Percentiles rank a stretch among this genome's conserved stretches.
Conservation (phyloP, 1,140 invertebrate genomes). For the Leptinotarsa defecta region DNA sequence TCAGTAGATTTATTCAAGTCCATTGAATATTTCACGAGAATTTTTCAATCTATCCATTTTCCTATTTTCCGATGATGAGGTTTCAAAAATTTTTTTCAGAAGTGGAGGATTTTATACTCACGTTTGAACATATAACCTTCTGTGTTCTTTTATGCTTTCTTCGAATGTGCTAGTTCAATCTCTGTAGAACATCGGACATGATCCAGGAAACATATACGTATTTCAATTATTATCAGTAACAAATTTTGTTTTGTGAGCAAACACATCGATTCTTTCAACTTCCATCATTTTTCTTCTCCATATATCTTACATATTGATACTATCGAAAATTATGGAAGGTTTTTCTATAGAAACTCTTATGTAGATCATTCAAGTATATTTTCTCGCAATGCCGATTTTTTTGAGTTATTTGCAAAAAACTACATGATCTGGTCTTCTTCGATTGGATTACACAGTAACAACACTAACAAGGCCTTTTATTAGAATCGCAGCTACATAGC, state of each 20-base stretch:
- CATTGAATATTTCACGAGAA: not conserved
- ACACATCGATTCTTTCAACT: not conserved
- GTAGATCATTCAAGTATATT: not conserved
- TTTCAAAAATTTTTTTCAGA: not conserved
- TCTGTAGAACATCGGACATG: not conserved
- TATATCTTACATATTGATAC: not conserved
- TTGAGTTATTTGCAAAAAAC: not conserved
- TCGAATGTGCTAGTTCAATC: not conserved
- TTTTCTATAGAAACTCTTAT: not conserved
- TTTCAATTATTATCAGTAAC: not conserved
- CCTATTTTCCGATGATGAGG: not conserved
- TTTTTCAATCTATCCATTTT: not conserved
- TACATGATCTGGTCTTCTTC: not conserved
- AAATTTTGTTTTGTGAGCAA: not conserved
- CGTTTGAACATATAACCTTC: no score
- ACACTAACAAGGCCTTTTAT: no score
- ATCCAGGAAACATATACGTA: not conserved
- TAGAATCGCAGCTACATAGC: no score
- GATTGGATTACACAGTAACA: not conserved
- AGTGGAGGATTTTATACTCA: no score
- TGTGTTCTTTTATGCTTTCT: no score
- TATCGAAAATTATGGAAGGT: not conserved
- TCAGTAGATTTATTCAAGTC: not conserved
- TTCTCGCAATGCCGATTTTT: not conserved
- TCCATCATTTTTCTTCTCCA: not conserved